These are phyloP conservation scores for Ochropacha duplaris DNA, from an alignment of 2,888 invertebrate species.

Conservation along the genomic window DNA sequence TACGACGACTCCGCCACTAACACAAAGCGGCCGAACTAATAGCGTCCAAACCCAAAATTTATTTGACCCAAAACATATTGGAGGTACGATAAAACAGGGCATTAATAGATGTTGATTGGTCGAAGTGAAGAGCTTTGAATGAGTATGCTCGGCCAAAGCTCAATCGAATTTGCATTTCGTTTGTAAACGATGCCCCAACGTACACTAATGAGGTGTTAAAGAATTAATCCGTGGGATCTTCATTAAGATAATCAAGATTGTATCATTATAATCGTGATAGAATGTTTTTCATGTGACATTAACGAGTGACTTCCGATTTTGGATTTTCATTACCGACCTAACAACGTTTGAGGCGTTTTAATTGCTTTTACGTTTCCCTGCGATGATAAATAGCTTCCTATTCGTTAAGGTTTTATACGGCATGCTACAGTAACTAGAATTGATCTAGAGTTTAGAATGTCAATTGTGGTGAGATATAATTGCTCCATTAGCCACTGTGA, in stretches of 20 bases:
- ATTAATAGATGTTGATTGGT: constrained; percentile 66
- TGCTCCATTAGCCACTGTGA: constrained; percentile 68
- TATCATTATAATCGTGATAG: constrained; percentile 57
- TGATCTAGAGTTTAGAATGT: constrained; percentile 9
- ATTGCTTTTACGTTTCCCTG: constrained; percentile 40
- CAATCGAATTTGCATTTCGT: constrained; percentile 74
- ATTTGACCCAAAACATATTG: constrained; percentile 56
- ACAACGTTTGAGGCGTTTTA: constrained; percentile 31
- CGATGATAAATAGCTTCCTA: constrained; percentile 42
- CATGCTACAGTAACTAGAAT: constrained; percentile 5
- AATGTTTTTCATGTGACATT: constrained; percentile 49
- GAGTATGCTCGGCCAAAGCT: constrained; percentile 65
- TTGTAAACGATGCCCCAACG: constrained; percentile 59
- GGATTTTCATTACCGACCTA: constrained; percentile 36
- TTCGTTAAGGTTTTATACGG: constrained; percentile 20
- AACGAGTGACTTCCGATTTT: constrained; percentile 66
- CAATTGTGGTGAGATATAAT: constrained; percentile 56
- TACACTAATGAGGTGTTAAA: constrained; percentile 78
- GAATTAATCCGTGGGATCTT: constrained; percentile 73
- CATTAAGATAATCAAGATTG: constrained; percentile 62
- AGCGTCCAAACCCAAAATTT: constrained; percentile 56
- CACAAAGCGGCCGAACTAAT: constrained; percentile 64
- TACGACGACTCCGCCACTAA: constrained; percentile 49
- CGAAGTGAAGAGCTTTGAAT: constrained; percentile 48
- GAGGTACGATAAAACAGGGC: constrained; percentile 49